Evolutionary conservation across 2,888 invertebrate species (phyloP).

Genomic region (Dascillus cervinus): DNA sequence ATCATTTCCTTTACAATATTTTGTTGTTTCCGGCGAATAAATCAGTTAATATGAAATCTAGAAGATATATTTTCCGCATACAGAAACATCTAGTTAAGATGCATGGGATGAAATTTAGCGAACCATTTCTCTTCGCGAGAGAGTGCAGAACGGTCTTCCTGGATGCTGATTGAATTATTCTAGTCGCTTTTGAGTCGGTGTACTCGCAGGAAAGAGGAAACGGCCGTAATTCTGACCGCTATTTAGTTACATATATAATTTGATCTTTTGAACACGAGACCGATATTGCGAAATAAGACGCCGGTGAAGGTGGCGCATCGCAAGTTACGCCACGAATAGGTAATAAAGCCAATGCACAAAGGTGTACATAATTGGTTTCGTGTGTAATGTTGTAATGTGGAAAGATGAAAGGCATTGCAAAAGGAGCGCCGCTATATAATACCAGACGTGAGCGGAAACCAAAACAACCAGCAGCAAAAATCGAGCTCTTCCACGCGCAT

Average conservation of each 20-base stretch:
- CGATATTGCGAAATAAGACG: conserved; percentile 11
- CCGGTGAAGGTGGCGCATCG: conserved; percentile 14
- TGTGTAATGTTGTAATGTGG: conserved; percentile 41
- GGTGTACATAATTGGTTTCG: conserved; percentile 43
- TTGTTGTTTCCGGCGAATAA: too few species aligned
- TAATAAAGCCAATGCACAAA: conserved; percentile 40
- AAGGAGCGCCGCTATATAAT: conserved; percentile 35
- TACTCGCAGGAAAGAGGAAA: conserved; percentile 13
- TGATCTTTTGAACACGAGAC: conserved; percentile 16
- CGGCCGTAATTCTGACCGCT: conserved; percentile 14
- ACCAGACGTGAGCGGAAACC: conserved; percentile 37
- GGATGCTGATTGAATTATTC: conserved; percentile 17
- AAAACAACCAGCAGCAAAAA: conserved; percentile 15
- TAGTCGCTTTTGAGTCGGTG: conserved; percentile 13
- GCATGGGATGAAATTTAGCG: conserved; percentile 14
- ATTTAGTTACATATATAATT: conserved; percentile 15
- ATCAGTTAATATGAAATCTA: too few species aligned
- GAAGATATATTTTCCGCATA: too few species aligned
- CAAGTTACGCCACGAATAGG: conserved; percentile 25
- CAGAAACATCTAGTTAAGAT: conserved; percentile 12
- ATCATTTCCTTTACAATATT: too few species aligned
- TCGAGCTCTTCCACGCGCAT: conserved; percentile 9
- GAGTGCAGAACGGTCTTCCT: background rate
- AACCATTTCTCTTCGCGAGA: conserved; percentile 14
- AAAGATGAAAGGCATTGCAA: conserved; percentile 40